Base-by-base conservation (phyloP, 1,140 invertebrate genomes). In the Episyrphus balteatus region DNA sequence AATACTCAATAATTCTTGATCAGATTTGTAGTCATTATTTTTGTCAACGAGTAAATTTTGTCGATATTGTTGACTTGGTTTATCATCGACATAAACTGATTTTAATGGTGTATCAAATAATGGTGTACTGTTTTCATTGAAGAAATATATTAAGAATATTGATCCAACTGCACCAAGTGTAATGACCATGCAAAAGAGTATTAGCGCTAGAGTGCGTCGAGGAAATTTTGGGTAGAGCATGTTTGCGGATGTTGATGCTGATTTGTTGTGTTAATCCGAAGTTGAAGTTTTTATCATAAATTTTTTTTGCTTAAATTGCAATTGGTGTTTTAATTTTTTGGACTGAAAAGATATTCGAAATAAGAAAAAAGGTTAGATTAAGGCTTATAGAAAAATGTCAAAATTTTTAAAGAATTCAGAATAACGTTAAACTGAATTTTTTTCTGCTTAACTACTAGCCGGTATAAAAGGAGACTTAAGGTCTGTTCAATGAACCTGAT, bases 211-310 rank as follows among this genome's bases (percentile, higher is more conserved):
- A 17, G 43, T 21, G 6, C 42, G 33, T 12, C 21, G 42, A 11
- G 42, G 30, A 44, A 44, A 40, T 13, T 36, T 42, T 31, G 47
- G 36, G 43, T 49, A 49, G 7, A 42, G 12, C 14, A 17, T 42
- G 2, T 42, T 42, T 26, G 21, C 21, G 8, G 21, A 26, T 26
- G 21, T 5, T 26, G 21, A 26, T 26, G 21, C 8, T 26, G 21
- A 8, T 26, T 26, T 5, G 8, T 5, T 26, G 21, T 5, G 21
- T 26, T 26, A 26, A 5, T 26, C 21, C 21, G 21, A 8, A 3
- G 21, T 26, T 8, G 21, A 5, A 3, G 21, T 3, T 26, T 26
- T 26, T 26, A 26, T 26, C 21, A 26, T 26, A 26, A 26, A 26
- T 5, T 26, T 26, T 26, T 26, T 26, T 5, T n/a, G n/a, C n/a